Evolutionary conservation across 2,888 invertebrate genomes (phyloP).

Genomic region (Theretra japonica): DNA sequence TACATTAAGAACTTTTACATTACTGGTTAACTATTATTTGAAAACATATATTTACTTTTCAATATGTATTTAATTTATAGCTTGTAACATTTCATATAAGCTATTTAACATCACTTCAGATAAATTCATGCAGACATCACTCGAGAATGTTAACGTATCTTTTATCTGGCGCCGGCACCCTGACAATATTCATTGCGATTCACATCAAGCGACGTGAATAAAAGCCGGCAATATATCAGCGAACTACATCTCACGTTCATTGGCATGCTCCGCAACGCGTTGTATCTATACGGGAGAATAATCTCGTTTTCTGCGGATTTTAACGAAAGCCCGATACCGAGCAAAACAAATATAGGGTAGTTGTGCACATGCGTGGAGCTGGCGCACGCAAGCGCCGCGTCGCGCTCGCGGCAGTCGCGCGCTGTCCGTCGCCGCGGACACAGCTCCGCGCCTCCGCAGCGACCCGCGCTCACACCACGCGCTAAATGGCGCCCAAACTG

Average conservation of each 20-base stretch:
- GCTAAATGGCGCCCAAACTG: slow-evolving; percentile 80
- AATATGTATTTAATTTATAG: too few relatives aligned
- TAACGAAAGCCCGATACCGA: slow-evolving; percentile 57
- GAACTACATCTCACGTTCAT: slow-evolving; percentile 62
- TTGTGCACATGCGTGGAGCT: slow-evolving; percentile 69
- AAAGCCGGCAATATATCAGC: slow-evolving; percentile 60
- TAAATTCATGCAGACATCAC: slow-evolving; percentile 11
- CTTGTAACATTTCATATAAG: too few relatives aligned
- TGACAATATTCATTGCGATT: slow-evolving; percentile 53
- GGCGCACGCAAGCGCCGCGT: slow-evolving; percentile 66
- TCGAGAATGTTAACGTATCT: slow-evolving; percentile 35
- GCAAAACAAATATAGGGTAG: slow-evolving; percentile 75
- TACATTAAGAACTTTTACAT: too few relatives aligned
- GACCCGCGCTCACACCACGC: slow-evolving; percentile 66
- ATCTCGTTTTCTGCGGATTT: slow-evolving; percentile 76
- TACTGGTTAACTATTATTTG: too few relatives aligned
- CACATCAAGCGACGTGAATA: slow-evolving; percentile 60
- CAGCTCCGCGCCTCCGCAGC: slow-evolving; percentile 51
- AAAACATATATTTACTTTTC: too few relatives aligned
- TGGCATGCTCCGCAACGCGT: slow-evolving; percentile 65
- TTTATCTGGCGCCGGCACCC: slow-evolving; percentile 39
- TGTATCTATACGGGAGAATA: slow-evolving; percentile 68
- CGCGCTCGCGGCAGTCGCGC: slow-evolving; percentile 69
- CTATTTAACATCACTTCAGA: background rate
- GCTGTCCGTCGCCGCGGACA: slow-evolving; percentile 68